Evolutionary conservation across 35 echinoderm and acorn worm species (phyloP).

Genomic region (Strongylocentrotus purpuratus): DNA sequence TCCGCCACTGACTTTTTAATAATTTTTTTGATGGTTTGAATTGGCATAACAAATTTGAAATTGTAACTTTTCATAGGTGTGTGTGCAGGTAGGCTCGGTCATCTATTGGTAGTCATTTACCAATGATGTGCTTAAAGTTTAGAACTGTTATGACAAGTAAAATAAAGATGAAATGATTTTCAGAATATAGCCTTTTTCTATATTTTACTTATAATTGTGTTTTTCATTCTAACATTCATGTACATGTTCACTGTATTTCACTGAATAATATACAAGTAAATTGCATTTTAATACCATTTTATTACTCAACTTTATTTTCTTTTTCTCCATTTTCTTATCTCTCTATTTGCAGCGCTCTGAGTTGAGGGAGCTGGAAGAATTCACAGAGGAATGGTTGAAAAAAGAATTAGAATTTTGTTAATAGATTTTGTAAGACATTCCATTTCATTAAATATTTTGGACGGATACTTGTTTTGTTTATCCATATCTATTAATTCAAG

Average conservation of each 20-base stretch:
- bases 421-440: neutral
- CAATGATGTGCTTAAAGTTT: too few species aligned
- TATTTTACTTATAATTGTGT: neutral
- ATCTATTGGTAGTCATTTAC: too few species aligned
- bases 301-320: neutral
- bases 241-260: too few species aligned
- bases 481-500: neutral
- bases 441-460: neutral
- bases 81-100: too few species aligned
- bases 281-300: neutral
- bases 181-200: too few species aligned
- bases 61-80: too few species aligned
- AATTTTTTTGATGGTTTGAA: neutral
- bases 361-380: neutral
- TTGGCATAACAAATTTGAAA: too few species aligned
- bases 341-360: neutral
- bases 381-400: conserved; percentile 24
- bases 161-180: too few species aligned
- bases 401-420: neutral
- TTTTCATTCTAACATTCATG: neutral
- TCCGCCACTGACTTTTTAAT: too few species aligned
- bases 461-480: neutral
- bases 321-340: neutral
- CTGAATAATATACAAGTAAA: neutral
- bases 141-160: too few species aligned